Evolutionary conservation across 1,140 invertebrate genomes (phyloP), one percentile per base, ranked within the genome.

Genomic region (Bombus ignitus): DNA sequence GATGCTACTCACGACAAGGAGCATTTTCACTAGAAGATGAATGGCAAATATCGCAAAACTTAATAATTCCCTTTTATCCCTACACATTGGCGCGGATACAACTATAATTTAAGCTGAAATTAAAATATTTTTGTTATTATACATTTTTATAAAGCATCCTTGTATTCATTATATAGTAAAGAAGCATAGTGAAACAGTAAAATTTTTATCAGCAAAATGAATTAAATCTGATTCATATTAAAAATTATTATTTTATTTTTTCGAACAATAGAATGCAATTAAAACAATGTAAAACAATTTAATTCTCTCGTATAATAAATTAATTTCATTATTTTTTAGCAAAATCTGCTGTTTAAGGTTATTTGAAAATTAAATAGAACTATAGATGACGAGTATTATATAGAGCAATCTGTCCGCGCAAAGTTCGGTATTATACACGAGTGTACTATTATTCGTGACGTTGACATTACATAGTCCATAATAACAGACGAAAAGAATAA

Each of bases 391-490:
- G 1, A 8, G 37, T n/a, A 72, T 47, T 44, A 70, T 28, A 57
- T 66, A 47, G 22, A 25, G 59, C 22, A 28, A 57, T 77, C 65
- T 71, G 15, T 83, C 73, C 81, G 73, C 66, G 73, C 72, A 86
- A 86, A 86, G 73, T 86, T 86, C 57, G 70, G 22, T 79, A 62
- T 77, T 72, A 77, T n/a, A 73, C 72, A 32, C 66, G 59, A 76
- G n/a, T 35, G 8, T 28, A 13, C 25, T 72, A 62, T 65, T 78
- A 84, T 66, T 71, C 3, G 32, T 81, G 87, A 86, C 83, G 87
- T 78, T 88, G 59, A 78, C 74, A 44, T 53, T 71, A 32, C 5
- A 77, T 39, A 35, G 62, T 53, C 66, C 53, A 71, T 81, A 81
- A 76, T 25, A 81, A 47, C 22, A 75, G 15, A 25, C 32, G 57